Evolutionary conservation across 2,797 vertebrate genomes (phyloP).

Genomic region (Notamacropus eugenii): DNA sequence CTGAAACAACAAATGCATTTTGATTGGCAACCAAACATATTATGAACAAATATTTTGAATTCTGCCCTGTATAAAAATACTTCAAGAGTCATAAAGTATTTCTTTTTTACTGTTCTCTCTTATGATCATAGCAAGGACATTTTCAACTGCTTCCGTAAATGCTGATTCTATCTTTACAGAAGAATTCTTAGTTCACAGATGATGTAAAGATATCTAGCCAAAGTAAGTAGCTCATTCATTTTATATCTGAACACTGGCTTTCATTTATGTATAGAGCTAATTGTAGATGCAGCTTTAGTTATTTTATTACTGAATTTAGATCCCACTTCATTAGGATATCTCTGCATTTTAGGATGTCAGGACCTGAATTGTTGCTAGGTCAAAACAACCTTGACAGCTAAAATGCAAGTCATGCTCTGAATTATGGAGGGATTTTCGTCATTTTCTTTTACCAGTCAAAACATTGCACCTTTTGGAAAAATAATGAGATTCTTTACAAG

Average conservation of each 20-base stretch:
- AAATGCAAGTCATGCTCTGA: background rate
- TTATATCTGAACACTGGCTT: background rate
- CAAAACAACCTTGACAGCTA: background rate
- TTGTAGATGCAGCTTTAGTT: background rate
- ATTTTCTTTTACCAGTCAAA: background rate
- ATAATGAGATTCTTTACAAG: constrained; percentile 26
- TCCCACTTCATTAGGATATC: background rate
- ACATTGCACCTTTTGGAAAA: constrained; percentile 33
- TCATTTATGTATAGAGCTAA: background rate
- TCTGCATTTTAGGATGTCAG: background rate
- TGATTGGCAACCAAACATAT: background rate
- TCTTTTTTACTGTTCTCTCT: background rate
- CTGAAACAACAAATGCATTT: background rate
- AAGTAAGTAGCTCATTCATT: background rate
- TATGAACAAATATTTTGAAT: background rate
- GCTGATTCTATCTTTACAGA: background rate
- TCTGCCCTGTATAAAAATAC: background rate
- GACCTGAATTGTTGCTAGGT: background rate
- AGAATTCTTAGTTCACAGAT: background rate
- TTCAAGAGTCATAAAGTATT: background rate
- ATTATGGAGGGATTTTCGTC: background rate
- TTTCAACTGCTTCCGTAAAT: background rate
- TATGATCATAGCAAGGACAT: background rate
- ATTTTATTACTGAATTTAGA: background rate
- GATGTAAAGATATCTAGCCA: background rate